phyloP scores from a whole-genome alignment of 1,140 invertebrate genomes.

The Anthonomus grandis region DNA sequence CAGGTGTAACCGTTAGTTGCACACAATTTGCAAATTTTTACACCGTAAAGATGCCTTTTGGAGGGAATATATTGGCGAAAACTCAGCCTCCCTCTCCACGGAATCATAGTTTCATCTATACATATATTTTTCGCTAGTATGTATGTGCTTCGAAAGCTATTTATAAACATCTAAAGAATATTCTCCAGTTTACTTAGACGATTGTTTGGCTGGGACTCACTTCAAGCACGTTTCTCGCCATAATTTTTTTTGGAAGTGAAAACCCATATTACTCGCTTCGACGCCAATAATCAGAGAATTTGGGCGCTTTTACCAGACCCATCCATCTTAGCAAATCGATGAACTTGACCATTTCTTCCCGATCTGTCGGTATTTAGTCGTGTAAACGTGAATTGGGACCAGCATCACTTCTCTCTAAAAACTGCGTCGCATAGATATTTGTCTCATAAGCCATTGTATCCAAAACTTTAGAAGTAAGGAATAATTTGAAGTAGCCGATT shows the following conservation, averaged over 20 bases:
- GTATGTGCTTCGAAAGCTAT: constrained; percentile 27
- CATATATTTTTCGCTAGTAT: constrained; percentile 34
- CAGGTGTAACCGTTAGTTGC: constrained; percentile 35
- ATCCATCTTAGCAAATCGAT: constrained; percentile 14
- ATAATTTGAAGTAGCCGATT: constrained; percentile 14
- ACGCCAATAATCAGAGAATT: constrained; percentile 13
- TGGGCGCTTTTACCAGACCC: constrained; percentile 13
- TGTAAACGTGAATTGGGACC: constrained; percentile 6
- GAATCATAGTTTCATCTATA: constrained; percentile 42
- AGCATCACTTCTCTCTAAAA: not conserved
- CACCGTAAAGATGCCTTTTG: constrained; percentile 40
- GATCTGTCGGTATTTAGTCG: constrained; percentile 6
- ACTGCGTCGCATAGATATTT: constrained; percentile 20
- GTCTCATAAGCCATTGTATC: constrained; percentile 18
- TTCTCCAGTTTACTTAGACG: constrained; percentile 6
- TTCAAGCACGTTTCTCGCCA: constrained; percentile 22
- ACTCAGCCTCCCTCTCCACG: constrained; percentile 37
- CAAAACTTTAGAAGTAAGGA: constrained; percentile 13
- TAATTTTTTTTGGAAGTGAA: constrained; percentile 11
- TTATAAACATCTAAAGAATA: constrained; percentile 5
- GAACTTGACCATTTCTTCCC: constrained; percentile 16
- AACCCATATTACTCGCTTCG: constrained; percentile 1
- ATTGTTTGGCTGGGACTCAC: constrained; percentile 4
- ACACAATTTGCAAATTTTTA: constrained; percentile 41
- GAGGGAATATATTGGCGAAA: constrained; percentile 41